Evolutionary conservation across 2,113 vertebrate species (phyloP).

Genomic region (Pao palembangensis): DNA sequence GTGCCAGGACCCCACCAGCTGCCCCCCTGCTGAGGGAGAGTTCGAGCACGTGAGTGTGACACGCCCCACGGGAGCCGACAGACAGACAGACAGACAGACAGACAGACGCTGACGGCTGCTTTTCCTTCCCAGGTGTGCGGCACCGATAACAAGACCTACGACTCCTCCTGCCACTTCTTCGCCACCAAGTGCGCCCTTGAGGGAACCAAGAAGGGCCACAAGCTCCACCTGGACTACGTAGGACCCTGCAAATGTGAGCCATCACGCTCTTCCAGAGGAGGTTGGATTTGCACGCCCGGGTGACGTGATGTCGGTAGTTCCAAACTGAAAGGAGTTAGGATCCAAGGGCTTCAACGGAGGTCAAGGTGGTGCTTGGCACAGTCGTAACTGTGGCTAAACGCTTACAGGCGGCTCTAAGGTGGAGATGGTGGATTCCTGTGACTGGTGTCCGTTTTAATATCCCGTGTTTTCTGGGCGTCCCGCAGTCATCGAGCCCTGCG

Average conservation of each 20-base stretch:
- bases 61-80: not conserved
- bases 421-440: too few relatives aligned
- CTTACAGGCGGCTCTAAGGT: too few relatives aligned
- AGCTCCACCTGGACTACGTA: conserved; percentile 98
- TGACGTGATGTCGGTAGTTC: not conserved
- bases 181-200: conserved; percentile 96
- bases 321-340: conserved; percentile 22
- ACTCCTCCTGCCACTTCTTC: conserved; percentile 96
- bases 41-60: conserved; percentile 88
- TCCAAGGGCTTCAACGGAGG: conserved; percentile 61
- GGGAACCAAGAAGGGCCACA: conserved; percentile 99
- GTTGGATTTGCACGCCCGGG: not conserved
- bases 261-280: not conserved
- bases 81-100: not conserved
- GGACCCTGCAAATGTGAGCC: conserved; percentile 96
- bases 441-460: not conserved
- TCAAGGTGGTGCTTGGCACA: not conserved
- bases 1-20: conserved; percentile 93
- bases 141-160: conserved; percentile 98
- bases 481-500: conserved; percentile 85
- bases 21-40: conserved; percentile 79
- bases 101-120: not conserved
- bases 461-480: not conserved
- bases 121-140: conserved; percentile 82
- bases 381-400: too few relatives aligned